Percentiles rank a stretch among this genome's conserved stretches.
phyloP scores from a whole-genome alignment of 2,113 vertebrate genomes.

The Corythornis madagascariensis region DNA sequence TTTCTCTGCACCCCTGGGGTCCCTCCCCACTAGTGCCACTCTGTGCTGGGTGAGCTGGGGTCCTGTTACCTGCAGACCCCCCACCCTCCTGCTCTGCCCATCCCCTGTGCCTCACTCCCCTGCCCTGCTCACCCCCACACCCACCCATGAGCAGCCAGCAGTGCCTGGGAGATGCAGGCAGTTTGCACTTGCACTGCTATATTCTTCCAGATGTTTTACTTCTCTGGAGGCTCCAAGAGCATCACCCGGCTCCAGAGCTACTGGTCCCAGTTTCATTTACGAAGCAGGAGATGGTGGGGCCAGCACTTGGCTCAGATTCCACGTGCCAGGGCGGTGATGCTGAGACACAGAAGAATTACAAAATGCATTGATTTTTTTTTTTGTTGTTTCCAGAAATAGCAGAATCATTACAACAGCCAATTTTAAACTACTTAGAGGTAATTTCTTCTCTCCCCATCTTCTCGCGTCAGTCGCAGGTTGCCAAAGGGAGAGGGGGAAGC shows the following conservation, averaged over 20 bases:
- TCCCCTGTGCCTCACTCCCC: fast-evolving
- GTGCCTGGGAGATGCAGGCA: not conserved
- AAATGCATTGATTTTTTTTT: not conserved
- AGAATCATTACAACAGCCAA: not conserved
- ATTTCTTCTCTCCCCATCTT: not conserved
- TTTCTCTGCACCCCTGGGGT: not conserved
- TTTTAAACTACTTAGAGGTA: not conserved
- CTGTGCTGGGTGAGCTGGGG: not conserved
- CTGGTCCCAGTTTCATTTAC: not conserved
- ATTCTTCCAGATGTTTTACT: not conserved
- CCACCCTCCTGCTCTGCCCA: not conserved
- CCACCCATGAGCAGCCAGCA: fast-evolving
- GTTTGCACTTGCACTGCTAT: not conserved
- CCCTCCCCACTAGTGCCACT: not conserved
- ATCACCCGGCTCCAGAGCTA: fast-evolving
- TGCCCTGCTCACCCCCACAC: not conserved
- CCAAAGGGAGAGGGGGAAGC: not conserved
- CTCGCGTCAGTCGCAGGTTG: not conserved
- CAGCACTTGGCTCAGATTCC: not conserved
- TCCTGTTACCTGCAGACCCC: not conserved
- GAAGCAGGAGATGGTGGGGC: fast-evolving
- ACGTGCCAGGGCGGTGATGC: not conserved
- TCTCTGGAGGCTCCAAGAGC: not conserved
- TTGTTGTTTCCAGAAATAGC: not conserved
- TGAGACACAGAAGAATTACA: not conserved